A percentile compares a stretch with the other conserved stretches of the same genome.
These are phyloP conservation scores for Semnornis frantzii DNA, from an alignment of 2,113 vertebrate species.

Conservation along the genomic window DNA sequence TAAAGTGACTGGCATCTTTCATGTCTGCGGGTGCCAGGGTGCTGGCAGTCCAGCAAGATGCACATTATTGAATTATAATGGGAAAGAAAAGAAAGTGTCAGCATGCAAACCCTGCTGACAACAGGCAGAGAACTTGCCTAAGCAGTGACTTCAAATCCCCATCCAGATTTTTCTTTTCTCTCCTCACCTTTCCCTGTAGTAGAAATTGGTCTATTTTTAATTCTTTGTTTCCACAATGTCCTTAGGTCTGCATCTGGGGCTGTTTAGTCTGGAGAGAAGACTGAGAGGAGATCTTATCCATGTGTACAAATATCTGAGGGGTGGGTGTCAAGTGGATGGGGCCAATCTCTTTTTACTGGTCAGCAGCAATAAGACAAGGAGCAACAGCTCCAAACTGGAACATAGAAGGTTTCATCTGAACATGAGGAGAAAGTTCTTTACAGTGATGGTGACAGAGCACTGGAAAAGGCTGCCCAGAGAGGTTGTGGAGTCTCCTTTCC, in stretches of 20 bases:
- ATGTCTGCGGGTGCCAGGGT: neutral
- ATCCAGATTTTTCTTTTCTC: neutral
- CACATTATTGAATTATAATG: neutral
- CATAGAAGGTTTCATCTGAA: no score
- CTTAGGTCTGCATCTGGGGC: neutral
- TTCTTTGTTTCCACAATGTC: neutral
- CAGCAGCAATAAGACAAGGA: no score
- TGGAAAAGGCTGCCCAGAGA: no score
- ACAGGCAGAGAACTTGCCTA: neutral
- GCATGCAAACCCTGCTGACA: neutral
- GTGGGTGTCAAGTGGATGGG: no score
- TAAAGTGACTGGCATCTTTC: neutral
- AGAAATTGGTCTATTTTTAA: neutral
- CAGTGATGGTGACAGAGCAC: no score
- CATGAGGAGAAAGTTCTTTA: no score
- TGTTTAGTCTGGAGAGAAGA: no score
- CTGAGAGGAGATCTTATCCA: no score
- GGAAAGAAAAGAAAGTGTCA: slow-evolving; percentile 22
- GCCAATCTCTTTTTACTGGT: no score
- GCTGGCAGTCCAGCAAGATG: neutral
- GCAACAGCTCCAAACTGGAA: no score
- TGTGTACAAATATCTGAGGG: no score
- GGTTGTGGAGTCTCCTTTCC: no score
- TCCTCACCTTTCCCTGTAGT: neutral
- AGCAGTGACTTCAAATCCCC: neutral